A percentile compares a stretch with the other conserved stretches of the same genome.
phyloP scores from a whole-genome alignment of 1,140 invertebrate genomes.

The Ceratoteleas bidentatus region DNA sequence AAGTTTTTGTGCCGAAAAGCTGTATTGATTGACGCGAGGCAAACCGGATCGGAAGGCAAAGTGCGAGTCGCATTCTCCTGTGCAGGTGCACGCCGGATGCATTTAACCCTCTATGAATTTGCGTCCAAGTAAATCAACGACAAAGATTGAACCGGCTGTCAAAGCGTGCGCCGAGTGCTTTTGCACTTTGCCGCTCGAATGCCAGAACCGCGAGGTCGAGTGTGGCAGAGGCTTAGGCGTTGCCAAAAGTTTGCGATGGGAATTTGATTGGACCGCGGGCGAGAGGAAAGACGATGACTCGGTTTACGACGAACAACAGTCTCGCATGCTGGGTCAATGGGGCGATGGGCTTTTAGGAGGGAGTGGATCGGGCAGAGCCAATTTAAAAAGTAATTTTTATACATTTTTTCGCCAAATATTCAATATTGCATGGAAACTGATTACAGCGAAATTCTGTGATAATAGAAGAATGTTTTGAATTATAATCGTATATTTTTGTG shows the following conservation, averaged over 20 bases:
- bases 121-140: conserved; percentile 50
- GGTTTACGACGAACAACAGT: too few relatives aligned
- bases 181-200: conserved; percentile 46
- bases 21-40: conserved; percentile 38
- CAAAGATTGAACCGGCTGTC: conserved; percentile 52
- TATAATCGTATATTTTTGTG: too few relatives aligned
- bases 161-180: conserved; percentile 32
- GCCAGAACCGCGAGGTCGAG: conserved; percentile 22
- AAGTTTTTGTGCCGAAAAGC: conserved; percentile 30
- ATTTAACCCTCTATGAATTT: conserved; percentile 51
- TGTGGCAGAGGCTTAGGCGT: conserved; percentile 6
- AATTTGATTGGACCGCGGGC: background rate
- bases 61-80: conserved; percentile 31
- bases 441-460: too few relatives aligned
- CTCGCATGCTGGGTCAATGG: too few relatives aligned
- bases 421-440: too few relatives aligned
- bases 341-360: too few relatives aligned
- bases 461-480: too few relatives aligned
- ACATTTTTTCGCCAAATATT: too few relatives aligned
- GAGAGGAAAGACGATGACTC: too few relatives aligned
- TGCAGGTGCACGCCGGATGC: conserved; percentile 37
- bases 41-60: conserved; percentile 23
- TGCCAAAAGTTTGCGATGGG: conserved; percentile 16
- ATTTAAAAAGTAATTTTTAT: too few relatives aligned
- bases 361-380: too few relatives aligned